A percentile compares a stretch with the other conserved stretches of the same genome.
phyloP scores from a whole-genome alignment of 2,888 invertebrate genomes.

The Andrena praecox region DNA sequence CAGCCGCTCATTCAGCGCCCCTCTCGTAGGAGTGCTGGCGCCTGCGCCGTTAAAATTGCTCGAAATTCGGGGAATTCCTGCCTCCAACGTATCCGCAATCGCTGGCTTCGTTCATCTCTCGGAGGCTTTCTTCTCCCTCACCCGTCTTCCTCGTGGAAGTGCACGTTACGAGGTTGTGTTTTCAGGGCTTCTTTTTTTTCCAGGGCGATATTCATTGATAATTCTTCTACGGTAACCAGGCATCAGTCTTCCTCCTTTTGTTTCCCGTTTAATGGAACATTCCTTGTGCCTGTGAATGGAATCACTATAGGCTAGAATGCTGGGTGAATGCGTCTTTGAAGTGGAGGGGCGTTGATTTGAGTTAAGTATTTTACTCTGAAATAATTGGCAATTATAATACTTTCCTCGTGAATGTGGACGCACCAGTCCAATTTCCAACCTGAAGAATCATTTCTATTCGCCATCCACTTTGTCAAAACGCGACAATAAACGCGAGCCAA shows the following conservation, averaged over 20 bases:
- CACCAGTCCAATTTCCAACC: background rate
- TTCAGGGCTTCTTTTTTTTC: background rate
- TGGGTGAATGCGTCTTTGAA: background rate
- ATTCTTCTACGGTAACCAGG: conserved; percentile 36
- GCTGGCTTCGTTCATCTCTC: conserved; percentile 54
- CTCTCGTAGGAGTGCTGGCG: conserved; percentile 79
- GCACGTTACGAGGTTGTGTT: conserved; percentile 12
- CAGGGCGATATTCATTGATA: conserved; percentile 46
- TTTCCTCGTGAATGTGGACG: background rate
- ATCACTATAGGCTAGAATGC: background rate
- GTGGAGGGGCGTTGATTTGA: background rate
- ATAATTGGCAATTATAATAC: background rate
- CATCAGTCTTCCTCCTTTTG: background rate
- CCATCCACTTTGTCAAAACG: conserved; percentile 6
- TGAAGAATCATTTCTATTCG: conserved; percentile 39
- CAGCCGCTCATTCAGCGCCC: conserved; percentile 80
- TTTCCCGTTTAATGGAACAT: background rate
- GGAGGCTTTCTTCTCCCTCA: conserved; percentile 31
- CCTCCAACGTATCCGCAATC: conserved; percentile 68
- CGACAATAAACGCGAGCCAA: conserved; percentile 37
- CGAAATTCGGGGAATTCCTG: conserved; percentile 82
- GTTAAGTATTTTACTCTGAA: background rate
- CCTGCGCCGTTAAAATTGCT: conserved; percentile 84
- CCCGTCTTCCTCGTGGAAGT: conserved; percentile 1
- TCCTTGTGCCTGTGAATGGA: conserved; percentile 23